phyloP scores from a whole-genome alignment of 2,888 invertebrate genomes.

The Drosophila longiperda region DNA sequence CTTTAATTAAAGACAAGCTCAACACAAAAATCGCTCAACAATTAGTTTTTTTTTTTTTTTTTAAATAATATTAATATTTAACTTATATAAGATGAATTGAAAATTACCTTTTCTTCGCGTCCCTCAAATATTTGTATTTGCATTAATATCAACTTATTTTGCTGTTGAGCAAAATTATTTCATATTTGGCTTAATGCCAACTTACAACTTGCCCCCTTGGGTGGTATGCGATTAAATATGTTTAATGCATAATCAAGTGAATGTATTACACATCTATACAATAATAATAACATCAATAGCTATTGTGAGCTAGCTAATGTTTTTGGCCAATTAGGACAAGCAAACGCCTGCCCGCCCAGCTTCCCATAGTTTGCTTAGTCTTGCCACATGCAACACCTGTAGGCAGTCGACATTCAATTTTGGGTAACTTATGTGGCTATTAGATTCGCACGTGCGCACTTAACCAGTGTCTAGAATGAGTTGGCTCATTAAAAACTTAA shows the following conservation, averaged over 20 bases:
- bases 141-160: background rate
- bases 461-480: conserved; percentile 28
- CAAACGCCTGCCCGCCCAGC: background rate
- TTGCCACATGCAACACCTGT: conserved; percentile 40
- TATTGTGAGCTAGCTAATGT: conserved; percentile 27
- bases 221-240: conserved; percentile 38
- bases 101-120: background rate
- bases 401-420: conserved; percentile 16
- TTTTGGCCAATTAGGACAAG: conserved; percentile 62
- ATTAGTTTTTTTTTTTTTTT: background rate
- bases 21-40: conserved; percentile 19
- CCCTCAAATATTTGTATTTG: background rate
- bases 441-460: conserved; percentile 13
- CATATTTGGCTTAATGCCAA: too few relatives aligned
- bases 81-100: too few relatives aligned
- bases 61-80: too few relatives aligned
- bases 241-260: conserved; percentile 67
- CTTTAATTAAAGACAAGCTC: conserved; percentile 40
- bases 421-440: conserved; percentile 13
- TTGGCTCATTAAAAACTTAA: conserved; percentile 68
- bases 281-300: conserved; percentile 12
- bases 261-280: conserved; percentile 43
- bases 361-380: background rate
- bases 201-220: background rate
- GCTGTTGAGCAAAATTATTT: background rate